phyloP scores from a whole-genome alignment of 2,888 invertebrate species.

The Thysanoteuthis rhombus region DNA sequence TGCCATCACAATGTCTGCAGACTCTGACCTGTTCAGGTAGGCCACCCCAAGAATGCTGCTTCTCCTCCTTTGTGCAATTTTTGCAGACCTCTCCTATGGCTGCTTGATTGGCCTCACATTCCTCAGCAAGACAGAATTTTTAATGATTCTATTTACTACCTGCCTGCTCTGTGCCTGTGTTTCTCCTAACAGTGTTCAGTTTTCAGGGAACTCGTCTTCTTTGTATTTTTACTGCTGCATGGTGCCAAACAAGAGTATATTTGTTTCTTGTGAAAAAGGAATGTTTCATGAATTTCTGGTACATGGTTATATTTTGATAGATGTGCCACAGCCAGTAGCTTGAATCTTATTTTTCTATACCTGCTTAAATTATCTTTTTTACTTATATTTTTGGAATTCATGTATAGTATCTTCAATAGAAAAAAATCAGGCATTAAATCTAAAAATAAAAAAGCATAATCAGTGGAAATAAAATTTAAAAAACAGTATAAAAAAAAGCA shows the following conservation, averaged over 20 bases:
- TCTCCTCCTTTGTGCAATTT: neutral
- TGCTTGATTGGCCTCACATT: neutral
- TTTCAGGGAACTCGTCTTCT: neutral
- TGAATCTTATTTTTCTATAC: too few relatives aligned
- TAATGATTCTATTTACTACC: neutral
- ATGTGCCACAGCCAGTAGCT: too few relatives aligned
- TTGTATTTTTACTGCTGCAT: neutral
- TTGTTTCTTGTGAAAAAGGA: neutral
- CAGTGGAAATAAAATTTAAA: too few relatives aligned
- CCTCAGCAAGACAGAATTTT: neutral
- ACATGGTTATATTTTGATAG: too few relatives aligned
- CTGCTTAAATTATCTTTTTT: too few relatives aligned
- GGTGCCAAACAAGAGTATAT: neutral
- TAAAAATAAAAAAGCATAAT: too few relatives aligned
- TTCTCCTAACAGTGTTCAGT: neutral
- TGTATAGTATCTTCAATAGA: too few relatives aligned
- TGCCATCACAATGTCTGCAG: neutral
- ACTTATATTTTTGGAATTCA: too few relatives aligned
- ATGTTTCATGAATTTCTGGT: neutral
- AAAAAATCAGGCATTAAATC: too few relatives aligned
- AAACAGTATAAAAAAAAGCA: too few relatives aligned
- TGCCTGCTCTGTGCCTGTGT: neutral
- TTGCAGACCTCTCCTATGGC: neutral
- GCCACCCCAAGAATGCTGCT: neutral
- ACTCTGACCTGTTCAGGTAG: constrained; percentile 24